Evolutionary conservation across 2,797 vertebrate species (phyloP).

Genomic region (Threskiornis aethiopicus): DNA sequence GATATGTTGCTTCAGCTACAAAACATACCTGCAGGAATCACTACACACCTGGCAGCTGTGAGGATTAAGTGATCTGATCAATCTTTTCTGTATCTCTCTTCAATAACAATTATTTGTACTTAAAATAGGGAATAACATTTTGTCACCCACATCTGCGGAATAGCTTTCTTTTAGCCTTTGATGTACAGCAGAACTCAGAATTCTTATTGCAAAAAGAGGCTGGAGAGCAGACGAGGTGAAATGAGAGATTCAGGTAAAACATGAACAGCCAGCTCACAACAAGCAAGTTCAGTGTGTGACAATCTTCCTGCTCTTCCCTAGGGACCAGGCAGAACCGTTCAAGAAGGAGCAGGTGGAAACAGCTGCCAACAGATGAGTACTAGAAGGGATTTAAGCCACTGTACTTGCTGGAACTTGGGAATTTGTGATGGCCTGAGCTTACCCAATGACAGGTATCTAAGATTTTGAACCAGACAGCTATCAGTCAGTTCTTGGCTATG

Average conservation of each 20-base stretch:
- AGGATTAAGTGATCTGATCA: background rate
- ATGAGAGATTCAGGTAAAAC: slow-evolving; percentile 10
- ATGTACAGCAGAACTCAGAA: background rate
- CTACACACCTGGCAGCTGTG: background rate
- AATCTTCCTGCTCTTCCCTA: background rate
- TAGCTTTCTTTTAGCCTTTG: background rate
- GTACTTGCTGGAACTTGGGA: background rate
- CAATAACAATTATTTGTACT: background rate
- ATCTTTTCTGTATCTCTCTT: background rate
- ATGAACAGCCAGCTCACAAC: background rate
- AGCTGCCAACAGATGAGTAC: slow-evolving; percentile 2
- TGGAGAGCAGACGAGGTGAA: background rate
- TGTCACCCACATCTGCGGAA: background rate
- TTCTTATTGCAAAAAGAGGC: background rate
- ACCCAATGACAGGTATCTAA: background rate
- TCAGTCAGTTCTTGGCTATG: background rate
- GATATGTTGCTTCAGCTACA: background rate
- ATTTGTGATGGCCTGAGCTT: background rate
- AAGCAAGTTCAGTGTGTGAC: background rate
- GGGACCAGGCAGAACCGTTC: background rate
- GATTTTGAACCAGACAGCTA: background rate
- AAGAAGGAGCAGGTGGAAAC: slow-evolving; percentile 16
- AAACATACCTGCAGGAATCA: background rate
- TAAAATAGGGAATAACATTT: background rate
- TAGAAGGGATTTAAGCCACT: background rate